Evolutionary conservation across 2,113 vertebrate species (phyloP).

Genomic region (Caracal caracal): DNA sequence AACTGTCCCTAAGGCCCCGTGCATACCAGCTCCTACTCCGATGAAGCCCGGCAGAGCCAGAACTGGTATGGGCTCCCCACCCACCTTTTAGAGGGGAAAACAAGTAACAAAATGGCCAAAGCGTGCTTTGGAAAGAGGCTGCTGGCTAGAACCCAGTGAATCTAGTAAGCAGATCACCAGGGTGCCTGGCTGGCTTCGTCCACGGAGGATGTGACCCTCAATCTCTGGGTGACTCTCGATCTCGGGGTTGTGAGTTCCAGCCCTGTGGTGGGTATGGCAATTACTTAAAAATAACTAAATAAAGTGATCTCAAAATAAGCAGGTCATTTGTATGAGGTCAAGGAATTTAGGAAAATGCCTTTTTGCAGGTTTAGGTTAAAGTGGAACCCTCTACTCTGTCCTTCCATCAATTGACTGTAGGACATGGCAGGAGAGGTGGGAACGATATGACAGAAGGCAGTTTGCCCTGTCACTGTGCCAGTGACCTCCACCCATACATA

Average conservation of each 20-base stretch:
- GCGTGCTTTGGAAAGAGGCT: neutral
- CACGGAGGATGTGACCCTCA: fast-evolving
- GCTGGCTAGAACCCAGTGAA: neutral
- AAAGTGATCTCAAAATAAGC: neutral
- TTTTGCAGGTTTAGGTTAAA: neutral
- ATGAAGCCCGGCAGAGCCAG: neutral
- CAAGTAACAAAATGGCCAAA: neutral
- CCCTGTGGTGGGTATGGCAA: neutral
- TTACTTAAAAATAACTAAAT: neutral
- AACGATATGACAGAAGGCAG: neutral
- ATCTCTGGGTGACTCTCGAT: neutral
- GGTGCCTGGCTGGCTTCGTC: neutral
- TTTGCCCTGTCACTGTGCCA: neutral
- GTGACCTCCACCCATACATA: neutral
- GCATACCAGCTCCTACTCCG: fast-evolving
- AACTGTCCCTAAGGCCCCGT: neutral
- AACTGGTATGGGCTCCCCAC: neutral
- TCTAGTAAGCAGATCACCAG: neutral
- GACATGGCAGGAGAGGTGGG: neutral
- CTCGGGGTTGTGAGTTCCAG: neutral
- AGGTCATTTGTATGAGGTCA: neutral
- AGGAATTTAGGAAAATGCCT: neutral
- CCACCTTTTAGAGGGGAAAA: neutral
- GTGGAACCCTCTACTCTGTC: neutral
- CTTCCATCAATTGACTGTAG: neutral